Conservation (phyloP, 2,113 vertebrate species). For the Speoplatyrhinus poulsoni region DNA sequence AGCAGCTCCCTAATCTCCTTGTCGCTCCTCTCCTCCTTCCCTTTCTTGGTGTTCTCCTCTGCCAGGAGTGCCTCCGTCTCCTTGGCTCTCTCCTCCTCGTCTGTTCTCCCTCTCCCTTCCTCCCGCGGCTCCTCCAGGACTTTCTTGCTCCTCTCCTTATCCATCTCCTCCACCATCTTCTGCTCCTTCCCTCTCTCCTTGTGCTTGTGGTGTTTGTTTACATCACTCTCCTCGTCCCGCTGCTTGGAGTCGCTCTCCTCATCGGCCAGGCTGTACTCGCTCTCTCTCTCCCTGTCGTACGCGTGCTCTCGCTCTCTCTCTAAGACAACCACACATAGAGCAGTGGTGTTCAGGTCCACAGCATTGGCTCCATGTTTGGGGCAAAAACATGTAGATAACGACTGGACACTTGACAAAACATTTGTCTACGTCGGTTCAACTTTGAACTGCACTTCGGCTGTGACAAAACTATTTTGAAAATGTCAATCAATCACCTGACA, state of each 20-base stretch:
- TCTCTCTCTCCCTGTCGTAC: conserved; percentile 26
- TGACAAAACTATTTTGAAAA: neutral
- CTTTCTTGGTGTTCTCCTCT: conserved; percentile 60
- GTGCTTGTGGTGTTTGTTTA: conserved; percentile 21
- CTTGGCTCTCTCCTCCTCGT: conserved; percentile 53
- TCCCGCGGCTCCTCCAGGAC: conserved; percentile 50
- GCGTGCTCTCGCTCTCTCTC: conserved; percentile 58
- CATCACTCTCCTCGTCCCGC: conserved; percentile 37
- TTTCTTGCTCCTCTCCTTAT: conserved; percentile 30
- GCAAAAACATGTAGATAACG: too few species aligned
- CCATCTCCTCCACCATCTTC: conserved; percentile 30
- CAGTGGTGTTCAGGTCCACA: neutral
- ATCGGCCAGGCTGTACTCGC: conserved; percentile 44
- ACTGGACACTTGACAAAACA: too few species aligned
- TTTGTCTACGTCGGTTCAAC: too few species aligned
- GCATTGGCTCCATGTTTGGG: too few species aligned
- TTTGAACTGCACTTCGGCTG: too few species aligned
- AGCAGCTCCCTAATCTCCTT: conserved; percentile 66
- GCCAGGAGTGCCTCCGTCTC: conserved; percentile 67
- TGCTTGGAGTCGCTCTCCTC: conserved; percentile 49
- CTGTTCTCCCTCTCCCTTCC: conserved; percentile 46
- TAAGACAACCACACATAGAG: conserved; percentile 40
- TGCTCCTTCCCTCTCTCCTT: neutral
- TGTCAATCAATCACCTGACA: neutral
- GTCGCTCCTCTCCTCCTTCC: conserved; percentile 49